Conservation (phyloP, 2,797 vertebrate genomes). For the Pygocentrus nattereri region DNA sequence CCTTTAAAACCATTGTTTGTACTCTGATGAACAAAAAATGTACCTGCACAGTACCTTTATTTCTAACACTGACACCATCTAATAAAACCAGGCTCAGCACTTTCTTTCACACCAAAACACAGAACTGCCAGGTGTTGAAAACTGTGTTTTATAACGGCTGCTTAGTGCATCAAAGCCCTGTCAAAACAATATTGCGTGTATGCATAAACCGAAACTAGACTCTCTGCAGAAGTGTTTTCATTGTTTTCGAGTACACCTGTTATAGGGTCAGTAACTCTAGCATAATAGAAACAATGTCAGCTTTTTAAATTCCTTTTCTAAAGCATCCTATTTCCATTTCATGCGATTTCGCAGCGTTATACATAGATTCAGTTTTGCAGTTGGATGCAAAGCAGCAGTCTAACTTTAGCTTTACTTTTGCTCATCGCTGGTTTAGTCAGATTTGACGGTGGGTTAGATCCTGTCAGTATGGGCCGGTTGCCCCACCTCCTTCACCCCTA, state of each 20-base stretch:
- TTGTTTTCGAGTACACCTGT: slow-evolving; percentile 5
- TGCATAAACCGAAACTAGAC: background rate
- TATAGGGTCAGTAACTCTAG: background rate
- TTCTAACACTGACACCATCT: background rate
- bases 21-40: too few relatives aligned
- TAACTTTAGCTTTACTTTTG: slow-evolving; percentile 47
- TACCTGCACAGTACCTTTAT: too few relatives aligned
- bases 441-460: slow-evolving; percentile 74
- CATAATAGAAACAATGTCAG: background rate
- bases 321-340: background rate
- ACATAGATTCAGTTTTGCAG: background rate
- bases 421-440: slow-evolving; percentile 56
- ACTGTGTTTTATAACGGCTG: slow-evolving; percentile 11
- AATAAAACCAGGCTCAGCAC: background rate
- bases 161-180: slow-evolving; percentile 6
- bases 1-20: too few relatives aligned
- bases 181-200: background rate
- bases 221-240: background rate
- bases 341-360: too few relatives aligned
- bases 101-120: background rate
- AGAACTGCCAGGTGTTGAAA: slow-evolving; percentile 15
- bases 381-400: slow-evolving; percentile 59
- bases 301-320: background rate
- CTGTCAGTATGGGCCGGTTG: slow-evolving; percentile 74
- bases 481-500: slow-evolving; percentile 75